A percentile compares a stretch with the other conserved stretches of the same genome.
phyloP scores from a whole-genome alignment of 2,888 invertebrate genomes.

The Minunthozetes semirufus region DNA sequence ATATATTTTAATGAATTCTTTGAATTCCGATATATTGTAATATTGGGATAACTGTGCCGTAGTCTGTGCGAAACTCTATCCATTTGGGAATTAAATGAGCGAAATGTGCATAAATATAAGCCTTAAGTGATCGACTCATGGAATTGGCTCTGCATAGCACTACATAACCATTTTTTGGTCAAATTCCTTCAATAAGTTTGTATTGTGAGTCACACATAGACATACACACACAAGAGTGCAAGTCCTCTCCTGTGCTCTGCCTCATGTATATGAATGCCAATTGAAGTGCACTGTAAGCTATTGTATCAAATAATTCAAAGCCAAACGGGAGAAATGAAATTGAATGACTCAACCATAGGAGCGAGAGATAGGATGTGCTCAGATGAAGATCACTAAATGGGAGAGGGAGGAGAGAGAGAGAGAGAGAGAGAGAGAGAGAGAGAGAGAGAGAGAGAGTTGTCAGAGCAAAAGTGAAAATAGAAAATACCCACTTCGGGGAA shows the following conservation, averaged over 20 bases:
- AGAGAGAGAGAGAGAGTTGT: neutral
- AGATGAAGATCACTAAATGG: neutral
- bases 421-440: no score
- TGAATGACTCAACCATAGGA: slow-evolving; percentile 20
- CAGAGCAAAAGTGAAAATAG: neutral
- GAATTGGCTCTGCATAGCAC: neutral
- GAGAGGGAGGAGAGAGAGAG: neutral
- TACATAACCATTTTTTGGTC: slow-evolving; percentile 5
- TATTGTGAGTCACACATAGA: slow-evolving; percentile 9
- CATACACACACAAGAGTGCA: neutral
- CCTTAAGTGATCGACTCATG: neutral
- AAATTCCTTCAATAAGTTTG: slow-evolving; percentile 20
- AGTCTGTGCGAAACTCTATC: neutral
- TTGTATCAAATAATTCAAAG: slow-evolving; percentile 22
- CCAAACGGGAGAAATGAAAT: slow-evolving; percentile 21
- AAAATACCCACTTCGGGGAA: neutral
- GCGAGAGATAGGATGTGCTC: neutral
- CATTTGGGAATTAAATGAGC: neutral
- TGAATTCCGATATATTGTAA: slow-evolving; percentile 1
- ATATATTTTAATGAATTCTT: neutral
- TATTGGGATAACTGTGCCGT: neutral
- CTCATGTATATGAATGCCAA: slow-evolving; percentile 16
- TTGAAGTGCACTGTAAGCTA: neutral
- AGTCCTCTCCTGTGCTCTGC: neutral
- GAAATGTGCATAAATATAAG: slow-evolving; percentile 18